A percentile compares a stretch with the other conserved stretches of the same genome.
Evolutionary conservation across 2,888 invertebrate genomes (phyloP).

Genomic region (Polydrusus cervinus): DNA sequence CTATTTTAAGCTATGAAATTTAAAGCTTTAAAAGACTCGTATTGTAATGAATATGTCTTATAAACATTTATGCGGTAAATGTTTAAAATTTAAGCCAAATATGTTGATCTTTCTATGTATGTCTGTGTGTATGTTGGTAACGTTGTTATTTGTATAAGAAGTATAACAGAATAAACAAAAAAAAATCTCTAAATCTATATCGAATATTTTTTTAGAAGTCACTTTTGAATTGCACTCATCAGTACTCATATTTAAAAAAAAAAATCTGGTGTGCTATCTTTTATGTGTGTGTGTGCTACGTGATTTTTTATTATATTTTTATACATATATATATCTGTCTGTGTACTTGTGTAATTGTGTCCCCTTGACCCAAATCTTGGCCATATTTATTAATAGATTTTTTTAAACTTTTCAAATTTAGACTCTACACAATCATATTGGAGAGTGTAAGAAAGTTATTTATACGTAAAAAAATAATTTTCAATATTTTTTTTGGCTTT

Average conservation of each 20-base stretch:
- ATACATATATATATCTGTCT: not conserved
- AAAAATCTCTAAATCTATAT: too few relatives aligned
- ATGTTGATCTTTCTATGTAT: constrained; percentile 20
- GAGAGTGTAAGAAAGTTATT: too few relatives aligned
- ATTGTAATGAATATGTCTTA: not conserved
- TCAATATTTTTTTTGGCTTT: too few relatives aligned
- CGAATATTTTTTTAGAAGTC: too few relatives aligned
- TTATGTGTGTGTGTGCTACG: not conserved
- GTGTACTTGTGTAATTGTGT: too few relatives aligned
- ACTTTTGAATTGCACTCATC: too few relatives aligned
- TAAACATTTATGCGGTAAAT: constrained; percentile 18
- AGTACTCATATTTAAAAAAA: not conserved
- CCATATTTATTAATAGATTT: too few relatives aligned
- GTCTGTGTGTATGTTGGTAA: constrained; percentile 1
- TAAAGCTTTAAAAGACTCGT: constrained; percentile 10
- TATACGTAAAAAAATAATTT: too few relatives aligned
- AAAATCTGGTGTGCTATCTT: not conserved
- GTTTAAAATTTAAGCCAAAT: constrained; percentile 28
- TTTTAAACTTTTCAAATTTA: too few relatives aligned
- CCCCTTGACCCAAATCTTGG: too few relatives aligned
- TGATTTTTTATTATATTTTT: not conserved
- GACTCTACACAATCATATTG: too few relatives aligned
- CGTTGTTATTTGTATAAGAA: not conserved
- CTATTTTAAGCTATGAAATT: not conserved
- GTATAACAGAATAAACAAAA: not conserved